Evolutionary conservation across 2,888 invertebrate species (phyloP).

Genomic region (Antheraea assamensis): DNA sequence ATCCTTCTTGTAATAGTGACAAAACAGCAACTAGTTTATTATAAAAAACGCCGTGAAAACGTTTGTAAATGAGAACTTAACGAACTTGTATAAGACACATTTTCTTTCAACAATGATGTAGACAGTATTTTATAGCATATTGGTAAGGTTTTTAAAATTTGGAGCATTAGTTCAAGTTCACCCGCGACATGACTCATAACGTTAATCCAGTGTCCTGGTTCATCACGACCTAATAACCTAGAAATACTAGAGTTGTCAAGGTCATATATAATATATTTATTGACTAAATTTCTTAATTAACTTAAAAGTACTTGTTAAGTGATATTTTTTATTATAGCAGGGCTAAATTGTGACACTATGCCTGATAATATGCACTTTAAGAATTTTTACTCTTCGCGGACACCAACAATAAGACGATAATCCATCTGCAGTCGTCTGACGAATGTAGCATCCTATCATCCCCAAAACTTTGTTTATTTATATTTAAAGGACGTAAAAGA

Average conservation of each 20-base stretch:
- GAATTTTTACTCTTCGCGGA: no score
- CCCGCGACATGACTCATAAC: background rate
- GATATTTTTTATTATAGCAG: no score
- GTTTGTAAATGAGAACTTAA: background rate
- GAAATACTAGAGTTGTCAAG: background rate
- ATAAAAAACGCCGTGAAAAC: background rate
- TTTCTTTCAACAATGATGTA: background rate
- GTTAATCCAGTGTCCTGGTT: background rate
- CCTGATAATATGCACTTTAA: no score
- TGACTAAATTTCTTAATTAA: background rate
- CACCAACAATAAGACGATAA: no score
- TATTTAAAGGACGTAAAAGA: background rate
- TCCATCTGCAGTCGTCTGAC: no score
- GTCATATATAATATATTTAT: background rate
- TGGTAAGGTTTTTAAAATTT: background rate
- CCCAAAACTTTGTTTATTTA: background rate
- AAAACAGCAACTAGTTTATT: no score
- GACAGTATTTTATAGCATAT: no score
- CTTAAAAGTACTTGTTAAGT: no score
- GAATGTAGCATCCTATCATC: no score
- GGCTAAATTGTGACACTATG: no score
- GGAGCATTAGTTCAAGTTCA: conserved; percentile 11
- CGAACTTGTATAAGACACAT: background rate
- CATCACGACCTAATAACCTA: background rate
- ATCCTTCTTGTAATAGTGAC: no score